A percentile compares a stretch with the other conserved stretches of the same genome.
Conservation (phyloP, 2,888 invertebrate species). For the Nebria salina region DNA sequence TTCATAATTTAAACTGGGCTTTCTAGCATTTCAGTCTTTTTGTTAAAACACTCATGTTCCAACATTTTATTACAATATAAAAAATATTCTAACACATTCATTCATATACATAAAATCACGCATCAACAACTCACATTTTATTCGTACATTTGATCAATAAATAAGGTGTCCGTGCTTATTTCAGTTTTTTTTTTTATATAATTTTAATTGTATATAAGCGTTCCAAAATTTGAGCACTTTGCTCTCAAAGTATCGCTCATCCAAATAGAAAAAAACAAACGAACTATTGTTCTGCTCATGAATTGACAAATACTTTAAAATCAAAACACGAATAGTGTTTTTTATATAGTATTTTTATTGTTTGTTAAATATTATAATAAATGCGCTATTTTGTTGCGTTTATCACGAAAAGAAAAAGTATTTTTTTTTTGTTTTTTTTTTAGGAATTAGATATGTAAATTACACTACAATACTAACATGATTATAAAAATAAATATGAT, state of each 20-base stretch:
- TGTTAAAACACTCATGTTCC: conserved; percentile 31
- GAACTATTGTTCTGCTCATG: conserved; percentile 34
- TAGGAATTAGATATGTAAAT: conserved; percentile 47
- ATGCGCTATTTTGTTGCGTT: conserved; percentile 30
- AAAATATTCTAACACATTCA: conserved; percentile 45
- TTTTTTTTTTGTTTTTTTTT: conserved; percentile 31
- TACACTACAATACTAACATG: conserved; percentile 45
- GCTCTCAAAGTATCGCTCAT: not conserved
- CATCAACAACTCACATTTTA: not conserved
- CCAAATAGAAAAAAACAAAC: conserved; percentile 16
- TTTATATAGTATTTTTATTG: conserved; percentile 23
- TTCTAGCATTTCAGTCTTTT: conserved; percentile 44
- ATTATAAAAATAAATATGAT: conserved; percentile 47
- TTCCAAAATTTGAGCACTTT: conserved; percentile 1
- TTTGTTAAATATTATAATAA: conserved; percentile 30
- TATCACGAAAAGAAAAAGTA: conserved; percentile 33
- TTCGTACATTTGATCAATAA: not conserved
- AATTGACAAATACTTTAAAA: conserved; percentile 43
- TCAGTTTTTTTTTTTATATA: not conserved
- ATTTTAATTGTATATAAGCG: not conserved
- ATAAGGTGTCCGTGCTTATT: not conserved
- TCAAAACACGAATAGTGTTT: conserved; percentile 34
- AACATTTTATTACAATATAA: conserved; percentile 46
- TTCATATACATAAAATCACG: conserved; percentile 7
- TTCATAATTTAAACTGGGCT: conserved; percentile 33